Evolutionary conservation across 2,113 vertebrate genomes (phyloP).

Genomic region (Isichthys henryi): DNA sequence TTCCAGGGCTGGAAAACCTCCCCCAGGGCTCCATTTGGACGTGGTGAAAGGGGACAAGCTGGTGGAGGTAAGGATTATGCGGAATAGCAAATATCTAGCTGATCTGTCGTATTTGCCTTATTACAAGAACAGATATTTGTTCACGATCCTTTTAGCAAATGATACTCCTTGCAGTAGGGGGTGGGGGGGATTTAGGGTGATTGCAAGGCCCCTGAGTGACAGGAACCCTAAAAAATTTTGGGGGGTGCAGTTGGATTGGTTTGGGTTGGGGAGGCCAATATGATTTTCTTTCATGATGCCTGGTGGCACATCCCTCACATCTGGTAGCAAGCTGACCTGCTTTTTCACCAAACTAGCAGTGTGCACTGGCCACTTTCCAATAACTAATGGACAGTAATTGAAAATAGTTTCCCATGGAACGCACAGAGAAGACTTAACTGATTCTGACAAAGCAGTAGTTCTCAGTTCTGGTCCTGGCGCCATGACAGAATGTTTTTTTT

Average conservation of each 20-base stretch:
- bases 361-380: not conserved
- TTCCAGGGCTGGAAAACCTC: slow-evolving; percentile 93
- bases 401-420: not conserved
- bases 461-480: not conserved
- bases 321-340: not conserved
- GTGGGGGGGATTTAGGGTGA: not conserved
- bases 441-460: not conserved
- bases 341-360: not conserved
- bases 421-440: not conserved
- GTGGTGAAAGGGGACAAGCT: slow-evolving; percentile 98
- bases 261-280: no score
- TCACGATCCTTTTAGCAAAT: not conserved
- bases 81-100: not conserved
- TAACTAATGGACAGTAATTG: not conserved
- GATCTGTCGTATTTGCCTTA: not conserved
- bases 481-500: no score
- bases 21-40: slow-evolving; percentile 90
- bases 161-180: not conserved
- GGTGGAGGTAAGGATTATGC: slow-evolving; percentile 76
- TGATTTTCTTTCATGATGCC: no score
- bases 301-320: not conserved
- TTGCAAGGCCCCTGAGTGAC: not conserved
- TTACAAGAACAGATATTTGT: not conserved
- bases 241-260: not conserved
- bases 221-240: not conserved